These are phyloP conservation scores for Pseudopleuronectes americanus DNA, from an alignment of 2,797 vertebrate genomes.

Conservation along the genomic window DNA sequence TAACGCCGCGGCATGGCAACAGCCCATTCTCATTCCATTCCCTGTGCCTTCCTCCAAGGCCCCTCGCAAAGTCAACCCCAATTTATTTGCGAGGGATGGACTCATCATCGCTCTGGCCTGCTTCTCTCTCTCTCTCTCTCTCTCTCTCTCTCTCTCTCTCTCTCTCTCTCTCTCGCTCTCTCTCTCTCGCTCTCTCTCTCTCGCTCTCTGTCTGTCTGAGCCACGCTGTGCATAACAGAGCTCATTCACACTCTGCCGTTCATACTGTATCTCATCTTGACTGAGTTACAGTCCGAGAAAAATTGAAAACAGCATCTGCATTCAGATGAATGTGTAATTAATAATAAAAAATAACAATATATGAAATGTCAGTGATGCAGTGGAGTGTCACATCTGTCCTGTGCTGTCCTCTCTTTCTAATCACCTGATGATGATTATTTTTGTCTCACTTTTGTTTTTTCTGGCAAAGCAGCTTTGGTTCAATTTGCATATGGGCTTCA, in stretches of 20 bases:
- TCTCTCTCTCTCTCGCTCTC: too few relatives aligned
- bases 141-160: too few relatives aligned
- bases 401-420: neutral
- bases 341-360: conserved; percentile 47
- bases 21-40: conserved; percentile 71
- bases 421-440: neutral
- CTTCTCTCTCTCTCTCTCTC: conserved; percentile 30
- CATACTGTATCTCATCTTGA: conserved; percentile 61
- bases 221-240: conserved; percentile 60
- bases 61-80: conserved; percentile 76
- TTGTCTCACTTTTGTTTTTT: neutral
- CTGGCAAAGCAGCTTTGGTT: too few relatives aligned
- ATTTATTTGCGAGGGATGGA: conserved; percentile 75
- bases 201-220: conserved; percentile 11
- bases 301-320: conserved; percentile 64
- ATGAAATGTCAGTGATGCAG: conserved; percentile 34
- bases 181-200: too few relatives aligned
- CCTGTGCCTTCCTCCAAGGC: conserved; percentile 72
- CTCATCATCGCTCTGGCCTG: conserved; percentile 71
- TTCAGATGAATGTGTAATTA: conserved; percentile 54
- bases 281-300: conserved; percentile 49
- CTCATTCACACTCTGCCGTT: conserved; percentile 72
- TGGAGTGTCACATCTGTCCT: conserved; percentile 12
- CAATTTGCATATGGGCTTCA: too few relatives aligned
- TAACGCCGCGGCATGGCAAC: conserved; percentile 69